A percentile compares a stretch with the other conserved stretches of the same genome.
Conservation (phyloP, 2,888 invertebrate genomes). For the Pelosia muscerda region DNA sequence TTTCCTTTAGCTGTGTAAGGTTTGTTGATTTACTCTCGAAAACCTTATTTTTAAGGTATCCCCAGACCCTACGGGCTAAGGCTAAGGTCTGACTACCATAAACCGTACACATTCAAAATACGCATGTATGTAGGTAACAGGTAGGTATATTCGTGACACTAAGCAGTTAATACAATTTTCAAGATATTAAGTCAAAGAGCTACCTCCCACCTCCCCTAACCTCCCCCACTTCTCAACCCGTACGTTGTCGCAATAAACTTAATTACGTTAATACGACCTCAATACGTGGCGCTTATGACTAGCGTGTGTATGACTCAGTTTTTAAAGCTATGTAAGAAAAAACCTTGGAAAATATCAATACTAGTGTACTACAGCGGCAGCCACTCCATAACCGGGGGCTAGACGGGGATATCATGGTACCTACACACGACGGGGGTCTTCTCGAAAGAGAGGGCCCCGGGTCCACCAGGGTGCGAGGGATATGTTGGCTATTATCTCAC, state of each 20-base stretch:
- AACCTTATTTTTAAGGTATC: too few species aligned
- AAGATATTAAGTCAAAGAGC: slow-evolving; percentile 80
- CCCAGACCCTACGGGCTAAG: too few species aligned
- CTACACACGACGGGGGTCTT: too few species aligned
- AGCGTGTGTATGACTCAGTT: slow-evolving; percentile 51
- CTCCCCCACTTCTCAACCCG: slow-evolving; percentile 29
- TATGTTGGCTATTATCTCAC: too few species aligned
- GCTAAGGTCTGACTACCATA: too few species aligned
- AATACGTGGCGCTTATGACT: slow-evolving; percentile 69
- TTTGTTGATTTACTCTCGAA: too few species aligned
- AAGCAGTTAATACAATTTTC: slow-evolving; percentile 77
- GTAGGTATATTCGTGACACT: slow-evolving; percentile 55
- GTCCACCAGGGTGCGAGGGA: too few species aligned
- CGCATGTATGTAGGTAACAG: slow-evolving; percentile 16
- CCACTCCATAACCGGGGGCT: too few species aligned
- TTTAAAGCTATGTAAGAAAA: slow-evolving; percentile 8
- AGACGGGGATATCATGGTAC: too few species aligned
- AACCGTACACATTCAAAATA: neutral
- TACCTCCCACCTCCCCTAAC: slow-evolving; percentile 28
- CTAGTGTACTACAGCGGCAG: too few species aligned
- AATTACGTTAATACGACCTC: slow-evolving; percentile 80
- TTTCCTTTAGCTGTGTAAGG: too few species aligned
- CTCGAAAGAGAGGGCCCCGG: too few species aligned
- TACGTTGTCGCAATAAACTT: slow-evolving; percentile 76
- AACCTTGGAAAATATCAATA: neutral